Evolutionary conservation across 2,113 vertebrate species (phyloP).

Genomic region (Tachysurus vachellii): DNA sequence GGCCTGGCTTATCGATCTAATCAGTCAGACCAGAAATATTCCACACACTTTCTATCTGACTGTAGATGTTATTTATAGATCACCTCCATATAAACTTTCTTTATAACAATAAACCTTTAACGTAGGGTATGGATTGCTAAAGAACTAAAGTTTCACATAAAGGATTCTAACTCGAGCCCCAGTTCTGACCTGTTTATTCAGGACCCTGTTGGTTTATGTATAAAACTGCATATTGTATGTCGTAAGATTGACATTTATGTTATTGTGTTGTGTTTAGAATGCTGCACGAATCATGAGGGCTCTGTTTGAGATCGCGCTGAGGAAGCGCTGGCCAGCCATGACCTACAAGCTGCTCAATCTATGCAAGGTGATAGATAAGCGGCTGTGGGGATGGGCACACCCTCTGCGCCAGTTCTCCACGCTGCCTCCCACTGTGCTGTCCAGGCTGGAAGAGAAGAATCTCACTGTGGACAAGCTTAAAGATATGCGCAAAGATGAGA

Average conservation of each 20-base stretch:
- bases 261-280: slow-evolving; percentile 74
- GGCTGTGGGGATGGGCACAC: slow-evolving; percentile 91
- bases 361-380: slow-evolving; percentile 95
- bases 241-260: neutral
- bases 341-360: slow-evolving; percentile 93
- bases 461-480: slow-evolving; percentile 93
- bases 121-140: no score
- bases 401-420: slow-evolving; percentile 89
- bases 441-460: slow-evolving; percentile 89
- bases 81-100: neutral
- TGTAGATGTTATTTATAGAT: slow-evolving; percentile 18
- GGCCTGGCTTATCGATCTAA: slow-evolving; percentile 22
- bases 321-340: slow-evolving; percentile 96
- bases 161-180: neutral
- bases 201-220: neutral
- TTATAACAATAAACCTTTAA: neutral
- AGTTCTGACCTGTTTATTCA: neutral
- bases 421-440: slow-evolving; percentile 82
- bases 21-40: slow-evolving; percentile 49
- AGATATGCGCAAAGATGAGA: slow-evolving; percentile 98
- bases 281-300: slow-evolving; percentile 94
- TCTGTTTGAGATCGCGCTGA: slow-evolving; percentile 93
- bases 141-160: neutral
- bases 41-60: slow-evolving; percentile 46
- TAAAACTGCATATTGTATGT: neutral